These are phyloP conservation scores for Meghimatium bilineatum DNA, from an alignment of 2,888 invertebrate species.

Conservation along the genomic window DNA sequence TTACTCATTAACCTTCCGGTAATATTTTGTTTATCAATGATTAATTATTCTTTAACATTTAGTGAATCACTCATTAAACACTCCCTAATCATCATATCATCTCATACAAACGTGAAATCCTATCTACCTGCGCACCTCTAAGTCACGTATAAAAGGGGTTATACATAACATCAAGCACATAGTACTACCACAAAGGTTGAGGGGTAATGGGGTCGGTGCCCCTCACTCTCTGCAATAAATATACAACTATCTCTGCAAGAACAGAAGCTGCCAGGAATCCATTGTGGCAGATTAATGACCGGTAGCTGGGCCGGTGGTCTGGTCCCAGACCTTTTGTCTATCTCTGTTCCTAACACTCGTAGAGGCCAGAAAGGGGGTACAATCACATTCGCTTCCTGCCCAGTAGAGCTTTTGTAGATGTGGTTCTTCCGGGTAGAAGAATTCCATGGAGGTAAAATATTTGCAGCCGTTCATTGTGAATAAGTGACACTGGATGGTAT, in stretches of 20 bases:
- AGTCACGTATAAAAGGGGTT: too few species aligned
- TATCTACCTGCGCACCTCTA: too few species aligned
- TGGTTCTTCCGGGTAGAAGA: neutral
- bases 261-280: slow-evolving; percentile 5
- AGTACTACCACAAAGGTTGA: too few species aligned
- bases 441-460: neutral
- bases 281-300: slow-evolving; percentile 15
- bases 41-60: too few species aligned
- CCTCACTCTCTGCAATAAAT: neutral
- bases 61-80: too few species aligned
- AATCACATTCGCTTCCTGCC: neutral
- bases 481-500: slow-evolving; percentile 1
- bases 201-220: too few species aligned
- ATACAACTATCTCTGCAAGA: slow-evolving; percentile 3
- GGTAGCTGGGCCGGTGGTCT: neutral
- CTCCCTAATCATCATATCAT: too few species aligned
- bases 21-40: too few species aligned
- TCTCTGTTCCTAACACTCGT: neutral
- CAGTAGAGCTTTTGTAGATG: neutral
- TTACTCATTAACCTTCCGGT: too few species aligned
- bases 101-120: too few species aligned
- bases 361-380: neutral
- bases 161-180: too few species aligned
- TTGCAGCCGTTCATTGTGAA: neutral
- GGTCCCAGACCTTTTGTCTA: neutral